These are phyloP conservation scores for Hirtodrosophila trivittata DNA, from an alignment of 2,888 invertebrate species.

Conservation along the genomic window DNA sequence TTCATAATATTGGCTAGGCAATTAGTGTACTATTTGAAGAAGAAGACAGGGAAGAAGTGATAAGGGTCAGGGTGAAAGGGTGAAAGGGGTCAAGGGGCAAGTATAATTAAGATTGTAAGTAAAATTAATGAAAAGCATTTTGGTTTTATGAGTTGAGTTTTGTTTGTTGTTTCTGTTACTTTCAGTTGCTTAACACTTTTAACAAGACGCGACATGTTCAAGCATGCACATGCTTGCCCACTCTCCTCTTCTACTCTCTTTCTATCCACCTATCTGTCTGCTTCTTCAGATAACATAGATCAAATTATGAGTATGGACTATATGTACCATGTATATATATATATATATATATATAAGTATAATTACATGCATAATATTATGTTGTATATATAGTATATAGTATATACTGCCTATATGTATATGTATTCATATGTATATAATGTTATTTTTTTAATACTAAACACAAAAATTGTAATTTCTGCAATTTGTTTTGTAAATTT, in stretches of 20 bases:
- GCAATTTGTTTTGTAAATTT: conserved; percentile 32
- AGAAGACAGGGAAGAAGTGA: conserved; percentile 17
- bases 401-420: conserved; percentile 11
- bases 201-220: conserved; percentile 42
- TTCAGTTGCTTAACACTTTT: conserved; percentile 17
- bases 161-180: conserved; percentile 25
- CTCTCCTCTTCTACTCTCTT: not conserved
- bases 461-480: conserved; percentile 40
- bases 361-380: conserved; percentile 13
- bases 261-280: not conserved
- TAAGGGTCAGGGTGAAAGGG: not conserved
- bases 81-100: not conserved
- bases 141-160: conserved; percentile 65
- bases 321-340: not conserved
- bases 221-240: no score
- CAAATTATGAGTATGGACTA: not conserved
- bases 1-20: conserved; percentile 60
- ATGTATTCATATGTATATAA: conserved; percentile 19
- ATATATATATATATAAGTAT: not conserved
- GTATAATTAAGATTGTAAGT: conserved; percentile 22
- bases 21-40: conserved; percentile 25
- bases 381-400: conserved; percentile 12
- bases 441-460: conserved; percentile 50
- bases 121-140: conserved; percentile 69
- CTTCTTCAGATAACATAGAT: not conserved